phyloP scores from a whole-genome alignment of 2,888 invertebrate genomes.

The Tanytarsus gracilentus region DNA sequence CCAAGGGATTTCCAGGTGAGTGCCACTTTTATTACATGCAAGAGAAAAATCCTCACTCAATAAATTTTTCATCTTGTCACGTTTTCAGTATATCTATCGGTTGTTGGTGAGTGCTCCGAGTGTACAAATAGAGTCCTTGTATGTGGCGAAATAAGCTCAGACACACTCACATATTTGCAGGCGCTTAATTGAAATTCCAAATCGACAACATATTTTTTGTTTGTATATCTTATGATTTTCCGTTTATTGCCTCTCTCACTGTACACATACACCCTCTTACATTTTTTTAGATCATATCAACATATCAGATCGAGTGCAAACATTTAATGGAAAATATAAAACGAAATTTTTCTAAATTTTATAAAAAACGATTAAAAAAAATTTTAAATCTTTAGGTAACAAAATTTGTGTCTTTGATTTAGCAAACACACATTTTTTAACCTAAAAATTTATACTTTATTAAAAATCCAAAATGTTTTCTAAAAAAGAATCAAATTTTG shows the following conservation, averaged over 20 bases:
- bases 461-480: too few species aligned
- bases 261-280: not conserved
- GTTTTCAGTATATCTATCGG: slow-evolving; percentile 6
- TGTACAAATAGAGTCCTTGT: not conserved
- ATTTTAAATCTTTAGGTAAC: too few species aligned
- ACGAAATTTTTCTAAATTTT: too few species aligned
- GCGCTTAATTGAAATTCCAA: not conserved
- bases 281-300: not conserved
- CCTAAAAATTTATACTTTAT: too few species aligned
- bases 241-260: not conserved
- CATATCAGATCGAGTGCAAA: too few species aligned
- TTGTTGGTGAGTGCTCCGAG: slow-evolving; percentile 11
- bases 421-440: too few species aligned
- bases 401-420: too few species aligned
- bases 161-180: not conserved
- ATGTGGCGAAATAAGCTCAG: not conserved
- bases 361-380: too few species aligned
- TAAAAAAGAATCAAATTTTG: too few species aligned
- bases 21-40: not conserved
- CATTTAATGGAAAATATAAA: too few species aligned
- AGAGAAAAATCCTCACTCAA: not conserved
- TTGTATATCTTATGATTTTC: not conserved
- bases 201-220: too few species aligned
- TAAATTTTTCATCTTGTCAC: not conserved
- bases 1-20: slow-evolving; percentile 11